A percentile compares a stretch with the other conserved stretches of the same genome.
Conservation (phyloP, 1,140 invertebrate genomes). For the Drosophila kohkoa region DNA sequence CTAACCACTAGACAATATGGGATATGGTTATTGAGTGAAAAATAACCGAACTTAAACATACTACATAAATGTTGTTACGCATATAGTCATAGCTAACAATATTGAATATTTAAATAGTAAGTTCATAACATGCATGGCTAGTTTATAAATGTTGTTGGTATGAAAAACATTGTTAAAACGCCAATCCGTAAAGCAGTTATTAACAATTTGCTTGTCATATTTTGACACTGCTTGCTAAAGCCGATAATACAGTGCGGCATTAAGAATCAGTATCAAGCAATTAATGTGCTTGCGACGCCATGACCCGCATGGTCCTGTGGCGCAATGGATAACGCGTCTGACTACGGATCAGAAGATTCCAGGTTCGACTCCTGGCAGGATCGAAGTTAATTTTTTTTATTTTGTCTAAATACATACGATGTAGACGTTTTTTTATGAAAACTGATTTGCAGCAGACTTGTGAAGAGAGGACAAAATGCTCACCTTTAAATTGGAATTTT, state of each 20-base stretch:
- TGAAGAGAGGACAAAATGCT: too few species aligned
- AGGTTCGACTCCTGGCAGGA: constrained; percentile 90
- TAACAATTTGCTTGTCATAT: neutral
- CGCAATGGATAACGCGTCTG: constrained; percentile 90
- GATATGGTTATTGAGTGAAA: neutral
- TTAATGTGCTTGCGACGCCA: neutral
- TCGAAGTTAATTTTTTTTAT: constrained; percentile 72
- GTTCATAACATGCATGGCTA: too few species aligned
- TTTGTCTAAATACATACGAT: too few species aligned
- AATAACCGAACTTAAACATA: neutral
- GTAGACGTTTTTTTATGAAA: too few species aligned
- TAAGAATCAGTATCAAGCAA: neutral
- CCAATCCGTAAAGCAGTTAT: neutral
- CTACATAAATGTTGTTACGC: neutral
- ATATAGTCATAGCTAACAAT: neutral
- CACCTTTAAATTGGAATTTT: too few species aligned
- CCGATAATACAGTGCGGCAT: neutral
- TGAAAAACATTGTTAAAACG: neutral
- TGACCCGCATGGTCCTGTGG: constrained; percentile 86
- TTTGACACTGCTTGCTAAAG: neutral
- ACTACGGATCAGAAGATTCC: constrained; percentile 91
- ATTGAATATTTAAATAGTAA: too few species aligned
- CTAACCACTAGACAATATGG: constrained; percentile 54
- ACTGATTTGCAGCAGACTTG: too few species aligned
- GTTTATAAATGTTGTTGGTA: too few species aligned